Conservation (phyloP, 2,888 invertebrate genomes). For the Phymatocera aterrima region DNA sequence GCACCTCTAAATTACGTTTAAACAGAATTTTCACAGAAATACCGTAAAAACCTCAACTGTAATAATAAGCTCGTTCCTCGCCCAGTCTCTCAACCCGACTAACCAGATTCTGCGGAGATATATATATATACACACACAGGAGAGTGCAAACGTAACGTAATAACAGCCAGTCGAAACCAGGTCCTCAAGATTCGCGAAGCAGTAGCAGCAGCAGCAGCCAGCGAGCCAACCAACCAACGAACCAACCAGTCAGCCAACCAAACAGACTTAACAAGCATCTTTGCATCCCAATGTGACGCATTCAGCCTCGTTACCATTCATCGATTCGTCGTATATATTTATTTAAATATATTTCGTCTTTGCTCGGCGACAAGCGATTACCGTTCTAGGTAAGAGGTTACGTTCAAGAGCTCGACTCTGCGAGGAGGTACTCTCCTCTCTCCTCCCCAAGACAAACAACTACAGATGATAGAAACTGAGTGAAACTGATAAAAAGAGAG, state of each 20-base stretch:
- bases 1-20: slow-evolving; percentile 15
- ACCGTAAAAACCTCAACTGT: slow-evolving; percentile 22
- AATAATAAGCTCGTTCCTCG: slow-evolving; percentile 8
- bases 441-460: background rate
- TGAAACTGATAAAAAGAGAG: background rate
- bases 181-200: slow-evolving; percentile 34
- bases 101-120: background rate
- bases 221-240: slow-evolving; percentile 9
- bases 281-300: slow-evolving; percentile 65
- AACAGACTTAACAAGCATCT: slow-evolving; percentile 68
- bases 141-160: slow-evolving; percentile 14
- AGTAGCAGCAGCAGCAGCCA: slow-evolving; percentile 20
- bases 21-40: slow-evolving; percentile 37
- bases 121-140: too few species aligned
- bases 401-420: background rate
- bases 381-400: slow-evolving; percentile 20
- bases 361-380: slow-evolving; percentile 32
- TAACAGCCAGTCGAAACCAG: slow-evolving; percentile 33
- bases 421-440: slow-evolving; percentile 18
- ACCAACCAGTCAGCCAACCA: slow-evolving; percentile 22
- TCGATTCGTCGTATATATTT: slow-evolving; percentile 34
- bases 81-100: background rate
- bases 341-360: slow-evolving; percentile 42
- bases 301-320: slow-evolving; percentile 44
- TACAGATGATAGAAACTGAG: background rate